phyloP scores from a whole-genome alignment of 23 tunicate species.

The Trididemnum miniatum region DNA sequence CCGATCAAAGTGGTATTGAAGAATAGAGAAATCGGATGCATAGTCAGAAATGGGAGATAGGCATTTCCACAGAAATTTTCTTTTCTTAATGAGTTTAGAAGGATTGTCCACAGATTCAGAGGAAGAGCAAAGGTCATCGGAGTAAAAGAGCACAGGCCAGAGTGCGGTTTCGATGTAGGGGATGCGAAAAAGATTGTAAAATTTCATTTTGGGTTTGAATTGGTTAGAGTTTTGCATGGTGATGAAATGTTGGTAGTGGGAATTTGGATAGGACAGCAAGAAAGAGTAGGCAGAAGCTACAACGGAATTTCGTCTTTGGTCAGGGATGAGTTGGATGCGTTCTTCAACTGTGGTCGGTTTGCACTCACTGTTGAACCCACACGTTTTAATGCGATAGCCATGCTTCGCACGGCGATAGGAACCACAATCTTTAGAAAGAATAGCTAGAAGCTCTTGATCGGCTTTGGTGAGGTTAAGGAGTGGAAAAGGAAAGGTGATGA shows the following conservation, averaged over 20 bases:
- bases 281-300: neutral
- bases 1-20: neutral
- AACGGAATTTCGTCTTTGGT: neutral
- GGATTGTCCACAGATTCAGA: neutral
- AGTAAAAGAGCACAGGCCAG: neutral
- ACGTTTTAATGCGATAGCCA: neutral
- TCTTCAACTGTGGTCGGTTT: neutral
- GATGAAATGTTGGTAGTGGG: neutral
- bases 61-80: neutral
- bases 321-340: neutral
- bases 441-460: neutral
- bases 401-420: neutral
- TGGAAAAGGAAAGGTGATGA: neutral
- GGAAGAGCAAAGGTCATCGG: neutral
- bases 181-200: neutral
- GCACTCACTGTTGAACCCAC: neutral
- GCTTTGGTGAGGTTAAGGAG: neutral
- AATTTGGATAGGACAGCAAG: neutral
- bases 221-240: neutral
- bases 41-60: neutral
- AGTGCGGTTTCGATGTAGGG: neutral
- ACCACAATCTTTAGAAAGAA: neutral
- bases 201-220: neutral
- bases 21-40: neutral
- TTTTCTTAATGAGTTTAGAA: neutral